Evolutionary conservation across 2,797 vertebrate species (phyloP), one percentile per base, ranked within the genome.

Genomic region (Argyrosomus regius): DNA sequence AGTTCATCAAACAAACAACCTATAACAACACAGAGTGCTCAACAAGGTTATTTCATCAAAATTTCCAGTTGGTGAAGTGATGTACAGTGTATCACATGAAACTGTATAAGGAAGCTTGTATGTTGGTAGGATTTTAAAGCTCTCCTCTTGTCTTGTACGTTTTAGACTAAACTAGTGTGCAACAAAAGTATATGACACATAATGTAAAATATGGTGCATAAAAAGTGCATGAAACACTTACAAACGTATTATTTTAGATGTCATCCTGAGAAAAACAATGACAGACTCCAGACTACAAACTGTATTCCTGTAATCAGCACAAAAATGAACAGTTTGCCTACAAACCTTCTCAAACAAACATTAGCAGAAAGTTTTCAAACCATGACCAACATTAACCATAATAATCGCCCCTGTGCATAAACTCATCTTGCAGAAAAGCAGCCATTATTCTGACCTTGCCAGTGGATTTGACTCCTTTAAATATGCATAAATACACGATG

Each of bases 381-480:
- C 43, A 49, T 39, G 3, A 22, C 48, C 14, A 31, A 60, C 56
- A 31, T 53, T 12, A 45, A 50, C 31, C 3, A 50, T 49, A 14
- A 46, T 31, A 11, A 69, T 45, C 3, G 12, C 3, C 31, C 54
- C 17, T 17, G 4, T 45, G 43, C 20, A 61, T 26, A 7, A 18
- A 45, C 24, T 46, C 2, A 61, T 60, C 2, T 16, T 13, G 17
- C 20, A 35, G 18, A 69, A 64, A 59, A 61, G 10, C 5, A 65
- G 26, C 0, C 2, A 14, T 62, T 24, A 28, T 35, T 64, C 87
- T 85, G 50, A 96, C 95, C 95, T 96, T 96, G 78, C 95, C 95
- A 5, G 95, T 92, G 45, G 95, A 95, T 92, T 92, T 95, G 62
- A 96, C 86, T 54, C 95, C 95, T 92, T 95, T 96, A 75, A 96